Evolutionary conservation across 1,140 invertebrate genomes (phyloP), one percentile per base, ranked within the genome.

Genomic region (Leucophenga varia): DNA sequence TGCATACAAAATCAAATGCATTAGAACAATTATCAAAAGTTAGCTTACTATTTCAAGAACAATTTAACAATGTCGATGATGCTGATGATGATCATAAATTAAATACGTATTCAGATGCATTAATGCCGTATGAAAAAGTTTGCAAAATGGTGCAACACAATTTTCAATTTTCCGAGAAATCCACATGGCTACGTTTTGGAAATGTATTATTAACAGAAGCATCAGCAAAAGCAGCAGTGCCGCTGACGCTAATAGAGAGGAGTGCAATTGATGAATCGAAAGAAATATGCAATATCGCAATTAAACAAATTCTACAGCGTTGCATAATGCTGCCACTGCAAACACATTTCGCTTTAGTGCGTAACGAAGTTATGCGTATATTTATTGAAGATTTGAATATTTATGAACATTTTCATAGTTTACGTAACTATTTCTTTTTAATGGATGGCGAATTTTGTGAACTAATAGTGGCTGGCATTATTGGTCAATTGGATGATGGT

Each of bases 401-500:
- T 54, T 78, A 88, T 10, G 79, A 82, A 9, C 87, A 90, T 70
- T 76, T 90, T 14, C 81, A 82, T 13, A 86, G 82, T 63, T 61
- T 90, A 1, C 79, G 86, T 8, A 84, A 86, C 57, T 89, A 86
- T 43, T 89, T 86, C 64, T 89, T 90, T 51, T 57, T 90, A 7
- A 75, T 89, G 65, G 87, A 90, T 54, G 87, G 87, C 1, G 86
- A 89, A 63, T 90, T 89, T 69, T 83, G 84, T 1, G 82, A 81
- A 17, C 82, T 80, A 47, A 79, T 90, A 3, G 86, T 84, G 10
- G 77, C 80, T 10, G 84, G 82, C 34, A 67, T 90, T 13, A 86
- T 88, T 49, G 71, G 77, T 1, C 82, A 83, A 47, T 65, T 89
- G 22, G 82, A 84, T 28, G 76, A 80, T 13, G 82, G 81, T 2